Evolutionary conservation across 1,140 invertebrate genomes (phyloP).

Genomic region (Limonius californicus): DNA sequence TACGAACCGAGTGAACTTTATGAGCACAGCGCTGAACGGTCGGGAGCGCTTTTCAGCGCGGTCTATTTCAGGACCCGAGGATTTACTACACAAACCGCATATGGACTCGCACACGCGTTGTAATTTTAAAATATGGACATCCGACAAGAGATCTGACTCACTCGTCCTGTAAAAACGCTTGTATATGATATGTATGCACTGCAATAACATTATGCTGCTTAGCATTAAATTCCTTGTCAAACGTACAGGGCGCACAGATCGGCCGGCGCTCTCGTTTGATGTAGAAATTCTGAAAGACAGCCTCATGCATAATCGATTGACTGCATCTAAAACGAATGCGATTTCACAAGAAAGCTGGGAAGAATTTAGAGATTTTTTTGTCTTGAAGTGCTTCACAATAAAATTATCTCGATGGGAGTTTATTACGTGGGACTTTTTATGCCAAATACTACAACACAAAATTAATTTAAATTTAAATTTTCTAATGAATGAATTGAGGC

Average conservation of each 20-base stretch:
- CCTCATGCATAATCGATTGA: constrained; percentile 1
- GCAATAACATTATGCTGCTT: constrained; percentile 1
- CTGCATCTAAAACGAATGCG: not conserved
- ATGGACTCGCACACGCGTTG: not conserved
- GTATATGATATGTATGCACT: not conserved
- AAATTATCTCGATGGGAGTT: no score
- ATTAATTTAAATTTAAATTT: no score
- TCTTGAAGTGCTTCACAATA: no score
- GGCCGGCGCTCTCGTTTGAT: not conserved
- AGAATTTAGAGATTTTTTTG: not conserved
- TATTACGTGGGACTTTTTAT: no score
- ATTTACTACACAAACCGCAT: not conserved
- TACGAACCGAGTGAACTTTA: not conserved
- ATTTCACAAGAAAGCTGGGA: not conserved
- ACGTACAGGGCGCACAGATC: not conserved
- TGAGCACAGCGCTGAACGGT: no score
- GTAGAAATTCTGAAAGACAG: constrained; percentile 1
- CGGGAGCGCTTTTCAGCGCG: no score
- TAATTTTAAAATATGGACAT: not conserved
- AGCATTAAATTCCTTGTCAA: constrained; percentile 1
- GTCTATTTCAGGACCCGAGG: no score
- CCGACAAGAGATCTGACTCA: not conserved
- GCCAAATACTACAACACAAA: no score
- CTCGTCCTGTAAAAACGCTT: not conserved
- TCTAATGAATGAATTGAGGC: no score